Base-by-base conservation (phyloP, 2,797 vertebrate genomes). In the Sebastes elongatus region DNA sequence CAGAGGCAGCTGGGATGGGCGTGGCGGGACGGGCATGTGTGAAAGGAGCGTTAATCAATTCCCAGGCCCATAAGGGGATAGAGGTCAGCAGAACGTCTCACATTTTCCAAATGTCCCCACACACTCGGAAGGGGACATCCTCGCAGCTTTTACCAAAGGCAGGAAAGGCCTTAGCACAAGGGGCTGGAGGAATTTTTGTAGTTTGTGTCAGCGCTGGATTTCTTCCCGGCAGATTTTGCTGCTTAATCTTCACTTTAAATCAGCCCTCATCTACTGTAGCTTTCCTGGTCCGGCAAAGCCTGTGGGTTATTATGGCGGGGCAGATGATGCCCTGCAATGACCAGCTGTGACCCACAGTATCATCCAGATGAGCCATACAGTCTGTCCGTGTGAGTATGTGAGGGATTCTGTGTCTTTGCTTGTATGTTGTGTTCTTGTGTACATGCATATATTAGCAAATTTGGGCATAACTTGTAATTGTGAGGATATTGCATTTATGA, bases 161-260 rank as follows among this genome's bases (percentile, higher is more conserved):
- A 83, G 76, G 35, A 81, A 82, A 59, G 70, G 81, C 57, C 63
- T 63, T 69, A 52, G 67, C 64, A 75, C 52, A 86, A 85, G 72
- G 25, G 85, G 71, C 57, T 63, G 65, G 23, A 77, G 78, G 75
- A 83, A 28, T 80, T 82, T 77, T 60, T 71, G 78, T 64, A 5
- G 65, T 87, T 87, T 81, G 66, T 88, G 79, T 86, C 75, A 70
- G 80, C 20, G 30, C 74, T 90, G 88, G 89, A 90, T 86, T 89
- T 90, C 80, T 88, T 91, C 85, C 90, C 91, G 85, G 77, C 89
- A 88, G 90, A 92, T 93, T 93, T 93, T 84, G 74, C 80, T 75
- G 85, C 79, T 90, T 94, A 95, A 94, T 94, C 89, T 93, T 89
- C 80, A 76, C 71, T 93, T 92, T 91, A 93, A 95, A 93, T 92